A percentile compares a stretch with the other conserved stretches of the same genome.
Conservation (phyloP, 1,140 invertebrate genomes). For the Hormaphis cornu region DNA sequence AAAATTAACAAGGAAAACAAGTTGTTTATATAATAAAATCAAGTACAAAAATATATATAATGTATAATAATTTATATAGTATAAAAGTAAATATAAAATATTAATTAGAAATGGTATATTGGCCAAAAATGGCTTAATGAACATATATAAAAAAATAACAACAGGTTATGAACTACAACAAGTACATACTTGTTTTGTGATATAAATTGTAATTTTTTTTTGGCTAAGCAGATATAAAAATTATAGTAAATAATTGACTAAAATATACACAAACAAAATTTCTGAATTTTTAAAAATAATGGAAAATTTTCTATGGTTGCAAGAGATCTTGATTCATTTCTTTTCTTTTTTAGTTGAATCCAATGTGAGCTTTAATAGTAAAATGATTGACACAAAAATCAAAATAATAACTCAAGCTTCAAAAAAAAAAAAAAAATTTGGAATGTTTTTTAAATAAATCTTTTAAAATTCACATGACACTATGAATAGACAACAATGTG, state of each 20-base stretch:
- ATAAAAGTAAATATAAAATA: not conserved
- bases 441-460: not conserved
- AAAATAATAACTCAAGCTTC: not conserved
- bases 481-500: not conserved
- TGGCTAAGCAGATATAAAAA: not conserved
- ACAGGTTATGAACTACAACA: not conserved
- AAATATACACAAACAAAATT: constrained; percentile 18
- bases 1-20: not conserved
- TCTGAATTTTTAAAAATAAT: not conserved
- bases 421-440: not conserved
- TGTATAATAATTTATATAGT: too few relatives aligned
- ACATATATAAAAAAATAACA: not conserved
- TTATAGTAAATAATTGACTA: constrained; percentile 30
- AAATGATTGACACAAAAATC: not conserved
- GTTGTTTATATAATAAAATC: not conserved
- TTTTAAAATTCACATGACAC: not conserved
- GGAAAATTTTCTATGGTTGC: not conserved
- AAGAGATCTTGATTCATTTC: constrained; percentile 9
- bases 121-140: not conserved
- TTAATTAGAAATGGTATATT: not conserved
- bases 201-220: not conserved
- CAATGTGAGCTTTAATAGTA: too few relatives aligned
- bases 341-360: too few relatives aligned
- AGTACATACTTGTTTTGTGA: not conserved
- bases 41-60: not conserved